Percentiles rank a stretch among this genome's conserved stretches.
phyloP scores from a whole-genome alignment of 2,888 invertebrate species.

The Molorchus minor region DNA sequence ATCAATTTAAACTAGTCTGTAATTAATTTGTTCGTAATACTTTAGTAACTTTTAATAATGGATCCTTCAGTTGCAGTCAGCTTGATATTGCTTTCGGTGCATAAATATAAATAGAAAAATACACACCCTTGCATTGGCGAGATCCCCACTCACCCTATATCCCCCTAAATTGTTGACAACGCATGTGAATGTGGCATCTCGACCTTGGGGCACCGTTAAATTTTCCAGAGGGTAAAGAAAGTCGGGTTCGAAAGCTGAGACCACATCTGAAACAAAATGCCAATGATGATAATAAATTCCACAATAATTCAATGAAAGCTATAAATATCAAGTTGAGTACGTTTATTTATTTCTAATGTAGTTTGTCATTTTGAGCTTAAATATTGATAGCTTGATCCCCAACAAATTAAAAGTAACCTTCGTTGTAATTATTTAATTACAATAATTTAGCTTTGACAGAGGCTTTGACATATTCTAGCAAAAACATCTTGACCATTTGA shows the following conservation, averaged over 20 bases:
- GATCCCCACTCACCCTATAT: slow-evolving; percentile 91
- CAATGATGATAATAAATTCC: background rate
- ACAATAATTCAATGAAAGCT: too few relatives aligned
- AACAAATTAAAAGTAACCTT: too few relatives aligned
- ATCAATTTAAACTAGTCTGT: too few relatives aligned
- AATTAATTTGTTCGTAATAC: slow-evolving; percentile 6
- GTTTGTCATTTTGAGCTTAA: too few relatives aligned
- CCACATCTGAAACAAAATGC: slow-evolving; percentile 65
- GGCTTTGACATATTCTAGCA: too few relatives aligned
- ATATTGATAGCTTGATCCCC: too few relatives aligned
- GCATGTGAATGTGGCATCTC: slow-evolving; percentile 86
- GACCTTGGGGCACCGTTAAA: slow-evolving; percentile 83
- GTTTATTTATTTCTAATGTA: too few relatives aligned
- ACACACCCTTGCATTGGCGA: slow-evolving; percentile 87
- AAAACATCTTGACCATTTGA: too few relatives aligned
- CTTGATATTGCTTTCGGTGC: slow-evolving; percentile 52
- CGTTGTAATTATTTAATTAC: too few relatives aligned
- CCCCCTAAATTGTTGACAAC: slow-evolving; percentile 84
- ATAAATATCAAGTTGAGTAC: too few relatives aligned
- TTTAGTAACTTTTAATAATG: slow-evolving; percentile 38
- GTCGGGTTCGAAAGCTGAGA: slow-evolving; percentile 80
- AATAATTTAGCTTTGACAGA: too few relatives aligned
- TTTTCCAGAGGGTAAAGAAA: slow-evolving; percentile 83
- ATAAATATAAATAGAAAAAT: slow-evolving; percentile 61
- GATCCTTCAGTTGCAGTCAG: slow-evolving; percentile 47